These are phyloP conservation scores for Acomys russatus DNA, from an alignment of 2,797 vertebrate species.

Conservation along the genomic window DNA sequence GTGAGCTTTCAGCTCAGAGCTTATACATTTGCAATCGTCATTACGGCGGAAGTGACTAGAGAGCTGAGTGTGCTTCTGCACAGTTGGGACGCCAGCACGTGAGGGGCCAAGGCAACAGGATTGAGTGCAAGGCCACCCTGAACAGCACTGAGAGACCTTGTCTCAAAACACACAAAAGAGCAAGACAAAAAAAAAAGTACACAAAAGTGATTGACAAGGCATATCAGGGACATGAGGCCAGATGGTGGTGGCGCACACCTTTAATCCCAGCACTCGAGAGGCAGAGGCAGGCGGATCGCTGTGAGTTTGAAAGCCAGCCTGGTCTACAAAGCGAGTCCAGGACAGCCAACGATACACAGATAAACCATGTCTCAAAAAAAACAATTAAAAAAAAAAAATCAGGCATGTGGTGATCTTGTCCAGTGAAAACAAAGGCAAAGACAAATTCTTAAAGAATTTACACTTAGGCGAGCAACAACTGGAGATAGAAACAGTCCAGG, in stretches of 20 bases:
- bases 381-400: background rate
- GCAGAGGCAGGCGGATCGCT: no score
- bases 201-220: background rate
- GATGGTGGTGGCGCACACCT: no score
- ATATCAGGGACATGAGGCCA: no score
- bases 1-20: background rate
- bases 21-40: background rate
- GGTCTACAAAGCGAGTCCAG: no score
- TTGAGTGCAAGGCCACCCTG: background rate
- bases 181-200: background rate
- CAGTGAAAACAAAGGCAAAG: background rate
- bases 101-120: background rate
- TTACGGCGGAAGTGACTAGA: background rate
- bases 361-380: no score
- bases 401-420: background rate
- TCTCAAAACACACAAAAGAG: background rate
- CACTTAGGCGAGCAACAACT: background rate
- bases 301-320: no score
- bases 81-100: background rate
- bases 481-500: background rate
- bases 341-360: no score
- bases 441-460: background rate
- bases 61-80: background rate
- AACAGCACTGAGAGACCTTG: background rate
- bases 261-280: no score